Base-by-base conservation (phyloP, 2,113 vertebrate genomes). In the Leptobrachium leishanense region DNA sequence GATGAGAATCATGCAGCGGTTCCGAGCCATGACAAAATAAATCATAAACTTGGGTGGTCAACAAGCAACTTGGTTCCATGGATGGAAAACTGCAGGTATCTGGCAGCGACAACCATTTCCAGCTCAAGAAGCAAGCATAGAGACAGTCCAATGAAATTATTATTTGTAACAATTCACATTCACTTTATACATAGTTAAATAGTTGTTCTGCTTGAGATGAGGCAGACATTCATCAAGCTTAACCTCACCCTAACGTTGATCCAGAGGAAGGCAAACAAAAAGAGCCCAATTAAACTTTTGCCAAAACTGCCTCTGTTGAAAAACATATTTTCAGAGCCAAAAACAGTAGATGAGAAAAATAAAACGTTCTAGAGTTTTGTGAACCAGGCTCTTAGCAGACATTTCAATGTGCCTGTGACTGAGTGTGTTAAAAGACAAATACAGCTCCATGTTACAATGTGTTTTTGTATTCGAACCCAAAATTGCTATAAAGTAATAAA, bases 41-140 rank as follows among this genome's bases (percentile, higher is more conserved):
- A 76, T 41, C 65, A n/a, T 54, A 11, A 43, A 43, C 44, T 31
- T 78, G 76, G 76, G 76, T 78, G 76, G 76, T 71, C 76, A 78
- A n/a, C 57, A 41, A 41, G 57, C 69, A 78, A 62, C 71, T 57
- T 31, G 62, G 55, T 70, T 63, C 63, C 55, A 78, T 71, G 68
- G 39, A 42, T 63, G 76, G 55, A 70, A 77, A 77, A 59, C 68
- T 70, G 67, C 55, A 71, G 68, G 76, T 70, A 76, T 76, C 75
- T 76, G 75, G 75, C 75, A 68, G n/a, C 13, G 40, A 76, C 15
- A 75, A 31, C 39, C 73, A 74, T 75, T 76, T 68, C 43, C 53
- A 76, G 42, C n/a, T 57, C 12, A 57, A 44, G 65, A 76, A 76
- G 55, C 75, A 68, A 68, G n/a, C 65, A 68, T 43, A 10, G 4